Evolutionary conservation across 2,888 invertebrate genomes (phyloP), one percentile per base, ranked within the genome.

Genomic region (Sinodicranocentrus sp.): DNA sequence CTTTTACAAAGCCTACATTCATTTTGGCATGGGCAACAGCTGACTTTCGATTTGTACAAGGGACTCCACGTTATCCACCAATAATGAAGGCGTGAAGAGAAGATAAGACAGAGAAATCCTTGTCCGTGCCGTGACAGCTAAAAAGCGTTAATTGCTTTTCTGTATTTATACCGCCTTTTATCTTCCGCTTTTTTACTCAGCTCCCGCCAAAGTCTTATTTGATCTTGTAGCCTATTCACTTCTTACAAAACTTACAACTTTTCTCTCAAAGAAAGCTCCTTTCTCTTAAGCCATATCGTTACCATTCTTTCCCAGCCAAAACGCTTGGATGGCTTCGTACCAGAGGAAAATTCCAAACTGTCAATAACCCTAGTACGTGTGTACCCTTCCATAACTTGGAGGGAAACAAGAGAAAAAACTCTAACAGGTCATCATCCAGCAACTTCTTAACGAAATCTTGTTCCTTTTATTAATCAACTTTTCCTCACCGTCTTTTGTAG

Each of bases 121-220:
- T 48, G 48, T 63, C 28, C 25, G 15, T 75, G 19, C 2, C 65
- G 75, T 65, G 75, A 63, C 75, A 65, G 75, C 21, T 76, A 33
- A 65, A 59, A 76, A 26, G 65, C 39, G 75, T 65, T 76, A 76
- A 76, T 76, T 76, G 65, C 65, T 76, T 65, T 57, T 54, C 44
- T 21, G 21, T 52, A 65, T 76, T 76, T 76, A 73, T 61, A 61
- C 33, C 2, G 5, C 28, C 25, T 26, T 44, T 73, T 63, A 26
- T 73, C 43, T 61, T 19, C 48, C 43, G 8, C 43, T 39, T 17
- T 8, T 43, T 10, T 23, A 43, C 19, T 17, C 8, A 3, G 6
- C 43, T 44, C 25, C 15, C 10, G 19, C 39, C 28, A 8, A 23
- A 23, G 21, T 44, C 44, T 67, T 67, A n/a, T n/a, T n/a, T n/a